Evolutionary conservation across 2,888 invertebrate species (phyloP), one percentile per base, ranked within the genome.

Genomic region (Electrophaes corylata): DNA sequence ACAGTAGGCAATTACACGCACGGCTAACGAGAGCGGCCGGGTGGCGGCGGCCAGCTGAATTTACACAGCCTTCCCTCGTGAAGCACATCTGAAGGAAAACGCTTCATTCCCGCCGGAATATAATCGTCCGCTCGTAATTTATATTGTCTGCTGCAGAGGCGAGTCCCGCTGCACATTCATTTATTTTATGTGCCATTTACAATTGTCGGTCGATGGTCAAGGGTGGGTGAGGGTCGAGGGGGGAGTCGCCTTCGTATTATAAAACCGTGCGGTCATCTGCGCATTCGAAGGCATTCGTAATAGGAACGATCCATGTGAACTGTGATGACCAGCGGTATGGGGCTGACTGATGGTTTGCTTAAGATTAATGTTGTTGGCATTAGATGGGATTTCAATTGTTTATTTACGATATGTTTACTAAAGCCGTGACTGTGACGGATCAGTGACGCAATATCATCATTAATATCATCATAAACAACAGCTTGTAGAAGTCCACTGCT

Each of bases 141-240:
- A 92, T 92, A 92, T 92, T 92, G 92, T 92, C 92, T 92, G 91
- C 86, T 92, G 92, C 92, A 92, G 92, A 91, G 91, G 88, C 91
- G 87, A 88, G 90, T 89, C 89, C 88, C 91, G 86, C 86, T 91
- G 92, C 92, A 92, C 92, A 92, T 92, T 92, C 92, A 92, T 92
- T 92, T 92, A 92, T 92, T 92, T 92, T 92, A 92, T 92, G 92
- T 92, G 92, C 92, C 92, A 92, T 92, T 92, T 92, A 92, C 92
- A 92, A 92, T 92, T 91, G 92, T 92, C 92, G 92, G 91, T 92
- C 92, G 91, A 92, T 92, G 92, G 92, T 91, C 92, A 92, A 92
- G 92, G 92, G 92, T 88, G 88, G 81, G 79, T 67, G 75, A 76
- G 77, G 78, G 73, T 49, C 58, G 69, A 67, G 70, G 71, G 72